These are phyloP conservation scores for Silurus lanzhouensis DNA, from an alignment of 2,797 vertebrate species.

Conservation along the genomic window DNA sequence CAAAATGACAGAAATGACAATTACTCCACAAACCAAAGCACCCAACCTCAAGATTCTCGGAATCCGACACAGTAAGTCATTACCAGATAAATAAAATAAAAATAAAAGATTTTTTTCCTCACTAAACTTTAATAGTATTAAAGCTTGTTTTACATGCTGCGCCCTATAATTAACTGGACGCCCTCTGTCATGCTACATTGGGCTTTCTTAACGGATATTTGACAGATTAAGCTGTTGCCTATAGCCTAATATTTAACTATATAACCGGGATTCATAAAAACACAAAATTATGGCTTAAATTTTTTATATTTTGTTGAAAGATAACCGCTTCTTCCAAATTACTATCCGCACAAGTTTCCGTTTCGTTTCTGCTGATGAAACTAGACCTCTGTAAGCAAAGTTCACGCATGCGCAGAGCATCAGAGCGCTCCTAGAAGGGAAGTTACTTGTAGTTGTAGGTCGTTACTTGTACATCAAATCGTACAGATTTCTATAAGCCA, in stretches of 20 bases:
- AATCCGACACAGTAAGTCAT: conserved; percentile 33
- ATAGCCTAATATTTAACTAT: neutral
- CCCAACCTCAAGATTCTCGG: neutral
- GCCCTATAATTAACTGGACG: neutral
- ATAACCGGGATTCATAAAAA: neutral
- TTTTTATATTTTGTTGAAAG: neutral
- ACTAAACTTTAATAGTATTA: neutral
- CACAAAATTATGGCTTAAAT: neutral
- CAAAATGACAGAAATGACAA: neutral
- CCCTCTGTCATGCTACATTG: neutral
- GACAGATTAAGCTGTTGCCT: neutral
- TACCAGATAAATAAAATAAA: neutral
- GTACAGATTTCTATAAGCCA: too few relatives aligned
- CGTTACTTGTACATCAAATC: neutral
- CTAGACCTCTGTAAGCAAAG: neutral
- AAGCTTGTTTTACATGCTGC: neutral
- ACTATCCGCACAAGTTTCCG: conserved; percentile 8
- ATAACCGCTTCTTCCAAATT: neutral
- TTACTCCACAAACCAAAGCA: conserved; percentile 1
- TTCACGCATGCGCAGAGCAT: conserved; percentile 34
- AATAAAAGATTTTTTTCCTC: neutral
- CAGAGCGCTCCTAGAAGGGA: too few relatives aligned
- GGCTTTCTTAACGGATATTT: neutral
- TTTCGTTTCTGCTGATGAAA: conserved; percentile 37
- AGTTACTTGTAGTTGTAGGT: neutral